These are phyloP conservation scores for Drosophila cracens DNA, from an alignment of 2,888 invertebrate species.

Conservation along the genomic window DNA sequence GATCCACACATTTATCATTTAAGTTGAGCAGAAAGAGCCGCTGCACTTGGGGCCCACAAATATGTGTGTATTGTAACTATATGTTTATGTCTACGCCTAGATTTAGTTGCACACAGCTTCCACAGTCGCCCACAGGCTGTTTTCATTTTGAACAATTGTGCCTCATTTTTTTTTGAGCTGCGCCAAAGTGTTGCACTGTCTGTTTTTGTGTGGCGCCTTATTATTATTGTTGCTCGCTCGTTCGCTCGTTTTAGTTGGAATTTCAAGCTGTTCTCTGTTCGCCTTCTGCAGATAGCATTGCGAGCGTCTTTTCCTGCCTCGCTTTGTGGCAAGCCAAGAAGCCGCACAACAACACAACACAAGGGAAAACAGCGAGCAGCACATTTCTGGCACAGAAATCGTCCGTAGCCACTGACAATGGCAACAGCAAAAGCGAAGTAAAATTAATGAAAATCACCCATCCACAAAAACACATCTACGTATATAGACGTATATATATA, in stretches of 20 bases:
- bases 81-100: slow-evolving; percentile 2
- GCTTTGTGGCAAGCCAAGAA: slow-evolving; percentile 63
- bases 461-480: slow-evolving; percentile 22
- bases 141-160: slow-evolving; percentile 7
- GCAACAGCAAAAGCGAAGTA: slow-evolving; percentile 62
- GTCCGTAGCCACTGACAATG: slow-evolving; percentile 53
- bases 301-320: slow-evolving; percentile 36
- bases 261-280: neutral
- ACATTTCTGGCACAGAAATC: slow-evolving; percentile 54
- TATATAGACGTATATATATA: neutral
- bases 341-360: slow-evolving; percentile 47
- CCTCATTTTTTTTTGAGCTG: slow-evolving; percentile 16
- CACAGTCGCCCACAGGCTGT: slow-evolving; percentile 15
- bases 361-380: slow-evolving; percentile 4
- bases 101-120: slow-evolving; percentile 12
- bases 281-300: slow-evolving; percentile 39
- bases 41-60: slow-evolving; percentile 28
- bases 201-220: slow-evolving; percentile 66
- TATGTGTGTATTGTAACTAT: slow-evolving; percentile 4
- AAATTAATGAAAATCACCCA: slow-evolving; percentile 75
- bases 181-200: slow-evolving; percentile 64
- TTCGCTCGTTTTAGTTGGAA: neutral
- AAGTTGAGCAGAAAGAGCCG: slow-evolving; percentile 23
- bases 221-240: slow-evolving; percentile 56
- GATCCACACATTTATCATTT: slow-evolving; percentile 23